Evolutionary conservation across 2,797 vertebrate species (phyloP), one percentile per base, ranked within the genome.

Genomic region (Typhlichthys eigenmanni): DNA sequence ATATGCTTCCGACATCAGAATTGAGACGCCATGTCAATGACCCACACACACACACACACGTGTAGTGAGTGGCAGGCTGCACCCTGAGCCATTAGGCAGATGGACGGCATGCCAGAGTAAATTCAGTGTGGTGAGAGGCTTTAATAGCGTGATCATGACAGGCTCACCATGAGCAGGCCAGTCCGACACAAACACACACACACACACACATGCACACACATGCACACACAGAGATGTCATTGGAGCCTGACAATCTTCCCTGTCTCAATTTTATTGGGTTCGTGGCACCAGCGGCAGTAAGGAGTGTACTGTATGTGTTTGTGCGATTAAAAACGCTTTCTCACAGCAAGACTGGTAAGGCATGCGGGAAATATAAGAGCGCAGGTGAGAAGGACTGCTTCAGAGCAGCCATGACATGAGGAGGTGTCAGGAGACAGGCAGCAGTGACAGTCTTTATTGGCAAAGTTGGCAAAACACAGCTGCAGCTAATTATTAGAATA

Each of bases 61-160:
- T 83, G 71, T 69, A 79, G 81, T 76, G 82, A 82, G 62, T 73
- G 65, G 72, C 63, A 6, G 60, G 64, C 86, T 82, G 51, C 82
- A 38, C 87, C 87, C 87, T 6, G 34, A 38, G 34, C 87, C 88
- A 89, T 90, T 89, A 90, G 77, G 63, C 72, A 78, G 87, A 87
- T 83, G 80, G 86, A 90, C 84, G 66, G 75, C 67, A 51, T 59
- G 77, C 75, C 76, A 68, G 78, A 82, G 82, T 69, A 81, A 88
- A 83, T 76, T 76, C 74, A 76, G 85, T 86, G 87, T 78, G 84
- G 79, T 85, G 81, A 87, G 85, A 87, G 87, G 85, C 85, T 91
- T 87, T 88, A 84, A 75, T 81, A 62, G 67, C 80, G 80, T 82
- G 85, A 89, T 91, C 80, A 91, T 80, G 87, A 87, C 51, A 45